These are phyloP conservation scores for Penaeus vannamei DNA, from an alignment of 1,140 invertebrate genomes.

Conservation along the genomic window DNA sequence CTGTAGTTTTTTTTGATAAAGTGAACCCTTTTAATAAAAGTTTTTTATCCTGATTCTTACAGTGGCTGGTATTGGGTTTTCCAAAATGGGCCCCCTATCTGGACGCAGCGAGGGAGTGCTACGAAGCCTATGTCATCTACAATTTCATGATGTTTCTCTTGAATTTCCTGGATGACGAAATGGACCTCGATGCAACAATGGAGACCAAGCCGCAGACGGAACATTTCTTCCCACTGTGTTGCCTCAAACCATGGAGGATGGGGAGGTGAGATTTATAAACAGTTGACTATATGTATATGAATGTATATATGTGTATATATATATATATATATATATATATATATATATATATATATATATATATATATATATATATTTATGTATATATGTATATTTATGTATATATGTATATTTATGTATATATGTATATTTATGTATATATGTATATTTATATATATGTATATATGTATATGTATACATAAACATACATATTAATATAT, in stretches of 20 bases:
- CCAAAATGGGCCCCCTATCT: constrained; percentile 79
- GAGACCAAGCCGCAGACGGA: constrained; percentile 88
- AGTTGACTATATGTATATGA: too few relatives aligned
- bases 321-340: too few relatives aligned
- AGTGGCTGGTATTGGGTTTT: constrained; percentile 77
- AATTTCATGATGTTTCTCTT: constrained; percentile 97
- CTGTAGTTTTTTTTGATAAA: too few relatives aligned
- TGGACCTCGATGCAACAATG: constrained; percentile 85
- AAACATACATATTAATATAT: background rate
- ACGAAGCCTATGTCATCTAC: constrained; percentile 96
- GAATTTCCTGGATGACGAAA: constrained; percentile 85
- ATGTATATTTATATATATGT: too few relatives aligned
- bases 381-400: too few relatives aligned
- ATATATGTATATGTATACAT: background rate
- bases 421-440: background rate
- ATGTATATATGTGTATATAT: too few relatives aligned
- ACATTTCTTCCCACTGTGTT: constrained; percentile 89
- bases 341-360: too few relatives aligned
- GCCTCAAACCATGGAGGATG: constrained; percentile 88
- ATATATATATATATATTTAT: too few relatives aligned
- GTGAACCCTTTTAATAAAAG: background rate
- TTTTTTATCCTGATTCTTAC: constrained; percentile 59
- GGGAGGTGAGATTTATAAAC: constrained; percentile 76
- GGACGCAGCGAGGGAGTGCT: constrained; percentile 93
- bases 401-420: background rate